These are phyloP conservation scores for Stratiolaelaps scimitus DNA, from an alignment of 1,140 invertebrate species.

Conservation along the genomic window DNA sequence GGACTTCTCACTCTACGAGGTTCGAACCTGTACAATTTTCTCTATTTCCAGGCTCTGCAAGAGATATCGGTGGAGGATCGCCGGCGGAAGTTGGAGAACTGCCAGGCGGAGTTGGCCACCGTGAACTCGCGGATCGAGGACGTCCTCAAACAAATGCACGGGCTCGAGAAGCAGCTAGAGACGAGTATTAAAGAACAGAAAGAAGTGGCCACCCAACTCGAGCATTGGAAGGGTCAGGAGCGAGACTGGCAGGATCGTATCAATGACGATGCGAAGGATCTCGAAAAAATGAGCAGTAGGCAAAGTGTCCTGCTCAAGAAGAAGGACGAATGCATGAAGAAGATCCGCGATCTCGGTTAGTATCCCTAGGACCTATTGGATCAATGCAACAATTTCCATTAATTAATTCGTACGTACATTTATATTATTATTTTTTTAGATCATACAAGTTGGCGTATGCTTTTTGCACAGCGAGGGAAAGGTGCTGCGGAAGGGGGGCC, in stretches of 20 bases:
- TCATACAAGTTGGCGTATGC: too few species aligned
- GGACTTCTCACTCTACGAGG: too few species aligned
- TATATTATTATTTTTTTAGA: too few species aligned
- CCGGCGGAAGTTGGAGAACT: conserved; percentile 69
- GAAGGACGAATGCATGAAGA: conserved; percentile 79
- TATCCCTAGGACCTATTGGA: not conserved
- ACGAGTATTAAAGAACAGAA: conserved; percentile 44
- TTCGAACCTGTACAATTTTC: conserved; percentile 24
- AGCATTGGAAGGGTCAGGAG: conserved; percentile 71
- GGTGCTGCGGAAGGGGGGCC: too few species aligned
- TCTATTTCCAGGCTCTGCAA: conserved; percentile 69
- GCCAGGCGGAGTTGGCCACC: conserved; percentile 59
- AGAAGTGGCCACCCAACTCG: conserved; percentile 55
- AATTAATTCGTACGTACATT: too few species aligned
- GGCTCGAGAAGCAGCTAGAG: conserved; percentile 65
- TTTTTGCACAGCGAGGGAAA: too few species aligned
- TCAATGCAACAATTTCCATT: too few species aligned
- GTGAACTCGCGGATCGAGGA: conserved; percentile 59
- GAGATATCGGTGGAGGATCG: conserved; percentile 90
- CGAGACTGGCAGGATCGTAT: conserved; percentile 90
- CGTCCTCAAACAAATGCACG: conserved; percentile 62
- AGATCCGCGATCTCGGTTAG: conserved; percentile 74
- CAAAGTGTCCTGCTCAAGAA: conserved; percentile 84
- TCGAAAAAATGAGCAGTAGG: conserved; percentile 91
- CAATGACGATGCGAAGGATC: conserved; percentile 86